A percentile compares a stretch with the other conserved stretches of the same genome.
These are phyloP conservation scores for Ceriagrion tenellum DNA, from an alignment of 2,888 invertebrate genomes.

Conservation along the genomic window DNA sequence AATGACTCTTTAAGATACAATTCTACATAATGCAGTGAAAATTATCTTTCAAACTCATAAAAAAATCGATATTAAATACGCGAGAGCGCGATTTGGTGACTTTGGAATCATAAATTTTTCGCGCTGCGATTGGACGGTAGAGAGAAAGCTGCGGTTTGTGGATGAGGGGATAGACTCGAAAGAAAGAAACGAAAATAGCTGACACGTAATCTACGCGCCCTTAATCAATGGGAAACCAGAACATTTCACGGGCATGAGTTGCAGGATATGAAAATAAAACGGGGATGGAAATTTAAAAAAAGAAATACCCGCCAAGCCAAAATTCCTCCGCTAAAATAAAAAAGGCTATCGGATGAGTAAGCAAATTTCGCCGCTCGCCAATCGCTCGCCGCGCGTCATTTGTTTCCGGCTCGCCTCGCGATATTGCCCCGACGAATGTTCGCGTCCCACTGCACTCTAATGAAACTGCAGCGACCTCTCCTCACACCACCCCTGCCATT, in stretches of 20 bases:
- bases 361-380: slow-evolving; percentile 10
- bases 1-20: no score
- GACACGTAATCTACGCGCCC: slow-evolving; percentile 3
- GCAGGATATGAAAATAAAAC: not conserved
- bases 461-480: not conserved
- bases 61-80: no score
- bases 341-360: slow-evolving; percentile 4
- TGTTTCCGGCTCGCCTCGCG: not conserved
- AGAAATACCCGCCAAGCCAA: not conserved
- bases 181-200: slow-evolving; percentile 7
- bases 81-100: no score
- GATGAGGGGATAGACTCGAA: not conserved
- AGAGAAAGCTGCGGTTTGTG: not conserved
- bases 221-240: slow-evolving; percentile 28
- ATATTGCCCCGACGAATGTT: slow-evolving; percentile 15
- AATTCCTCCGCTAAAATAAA: not conserved
- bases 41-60: no score
- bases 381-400: slow-evolving; percentile 24
- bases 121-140: not conserved
- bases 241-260: not conserved
- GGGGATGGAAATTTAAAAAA: not conserved
- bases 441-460: slow-evolving; percentile 7
- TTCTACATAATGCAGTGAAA: no score
- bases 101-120: no score
- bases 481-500: not conserved